Conservation (phyloP, 1,140 invertebrate species). For the Listronotus oregonensis region DNA sequence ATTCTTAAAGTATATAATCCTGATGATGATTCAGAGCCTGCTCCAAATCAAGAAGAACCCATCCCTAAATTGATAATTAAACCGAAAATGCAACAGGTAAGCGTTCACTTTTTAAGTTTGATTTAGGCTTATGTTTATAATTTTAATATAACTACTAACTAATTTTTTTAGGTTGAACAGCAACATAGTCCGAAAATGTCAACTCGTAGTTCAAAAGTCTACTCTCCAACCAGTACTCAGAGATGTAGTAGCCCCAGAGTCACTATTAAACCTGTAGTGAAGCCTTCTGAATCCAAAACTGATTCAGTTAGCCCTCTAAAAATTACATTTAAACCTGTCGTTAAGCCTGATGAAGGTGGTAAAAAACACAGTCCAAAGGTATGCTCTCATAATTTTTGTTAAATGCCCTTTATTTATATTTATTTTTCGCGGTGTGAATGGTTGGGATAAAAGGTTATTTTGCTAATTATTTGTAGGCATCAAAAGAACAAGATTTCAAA, state of each 20-base stretch:
- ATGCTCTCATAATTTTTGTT: neutral
- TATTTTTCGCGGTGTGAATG: no score
- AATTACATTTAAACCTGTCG: slow-evolving; percentile 52
- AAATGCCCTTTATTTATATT: no score
- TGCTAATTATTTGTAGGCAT: slow-evolving; percentile 44
- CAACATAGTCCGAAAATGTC: slow-evolving; percentile 49
- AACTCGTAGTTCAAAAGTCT: slow-evolving; percentile 38
- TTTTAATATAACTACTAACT: neutral
- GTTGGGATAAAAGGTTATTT: slow-evolving; percentile 39
- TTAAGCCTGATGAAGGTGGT: slow-evolving; percentile 44
- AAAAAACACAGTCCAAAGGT: slow-evolving; percentile 51
- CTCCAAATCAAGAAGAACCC: slow-evolving; percentile 34
- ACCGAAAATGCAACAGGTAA: slow-evolving; percentile 42
- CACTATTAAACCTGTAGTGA: slow-evolving; percentile 53
- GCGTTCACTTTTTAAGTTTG: neutral
- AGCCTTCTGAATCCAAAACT: slow-evolving; percentile 40
- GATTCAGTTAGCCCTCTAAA: slow-evolving; percentile 45
- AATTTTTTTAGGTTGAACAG: slow-evolving; percentile 26
- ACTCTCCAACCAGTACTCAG: slow-evolving; percentile 37
- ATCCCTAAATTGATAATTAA: slow-evolving; percentile 54
- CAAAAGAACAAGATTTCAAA: slow-evolving; percentile 38
- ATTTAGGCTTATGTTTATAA: no score
- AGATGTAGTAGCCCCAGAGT: slow-evolving; percentile 49
- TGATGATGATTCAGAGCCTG: slow-evolving; percentile 32
- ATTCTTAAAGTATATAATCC: slow-evolving; percentile 52